Conservation (phyloP, 1,140 invertebrate species). For the Lasioglossum albipes region DNA sequence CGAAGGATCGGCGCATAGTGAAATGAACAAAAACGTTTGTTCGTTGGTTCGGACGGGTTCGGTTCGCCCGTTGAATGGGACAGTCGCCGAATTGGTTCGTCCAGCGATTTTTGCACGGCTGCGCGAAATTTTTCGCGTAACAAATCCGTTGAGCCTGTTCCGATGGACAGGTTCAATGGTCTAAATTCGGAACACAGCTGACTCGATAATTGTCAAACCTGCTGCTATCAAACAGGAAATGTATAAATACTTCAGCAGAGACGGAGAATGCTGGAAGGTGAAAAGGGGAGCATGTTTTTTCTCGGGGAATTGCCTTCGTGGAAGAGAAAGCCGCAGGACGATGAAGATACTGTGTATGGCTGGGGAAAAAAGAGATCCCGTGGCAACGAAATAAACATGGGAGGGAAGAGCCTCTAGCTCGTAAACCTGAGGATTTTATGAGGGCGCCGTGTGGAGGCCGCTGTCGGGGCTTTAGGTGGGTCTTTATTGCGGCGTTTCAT, state of each 20-base stretch:
- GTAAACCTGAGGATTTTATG: conserved; percentile 40
- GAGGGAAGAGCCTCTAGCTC: conserved; percentile 28
- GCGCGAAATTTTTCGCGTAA: conserved; percentile 9
- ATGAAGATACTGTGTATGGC: conserved; percentile 2
- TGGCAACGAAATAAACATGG: conserved; percentile 16
- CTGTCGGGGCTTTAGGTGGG: not conserved
- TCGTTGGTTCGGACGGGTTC: not conserved
- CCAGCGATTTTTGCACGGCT: not conserved
- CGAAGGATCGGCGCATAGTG: not conserved
- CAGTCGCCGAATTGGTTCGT: not conserved
- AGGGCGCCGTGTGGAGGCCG: not conserved
- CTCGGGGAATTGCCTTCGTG: not conserved
- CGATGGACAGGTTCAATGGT: no score
- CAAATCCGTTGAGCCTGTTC: not conserved
- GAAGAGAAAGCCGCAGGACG: not conserved
- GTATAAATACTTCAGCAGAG: no score
- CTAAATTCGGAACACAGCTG: no score
- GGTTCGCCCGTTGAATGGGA: not conserved
- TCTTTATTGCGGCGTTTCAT: conserved; percentile 23
- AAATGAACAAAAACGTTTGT: conserved; percentile 8
- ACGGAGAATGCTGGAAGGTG: not conserved
- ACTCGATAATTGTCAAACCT: not conserved
- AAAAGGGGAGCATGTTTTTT: not conserved
- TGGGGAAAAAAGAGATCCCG: conserved; percentile 31
- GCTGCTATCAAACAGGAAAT: no score